Conservation (phyloP, 2,888 invertebrate genomes). For the Ichneumoninae sp. region DNA sequence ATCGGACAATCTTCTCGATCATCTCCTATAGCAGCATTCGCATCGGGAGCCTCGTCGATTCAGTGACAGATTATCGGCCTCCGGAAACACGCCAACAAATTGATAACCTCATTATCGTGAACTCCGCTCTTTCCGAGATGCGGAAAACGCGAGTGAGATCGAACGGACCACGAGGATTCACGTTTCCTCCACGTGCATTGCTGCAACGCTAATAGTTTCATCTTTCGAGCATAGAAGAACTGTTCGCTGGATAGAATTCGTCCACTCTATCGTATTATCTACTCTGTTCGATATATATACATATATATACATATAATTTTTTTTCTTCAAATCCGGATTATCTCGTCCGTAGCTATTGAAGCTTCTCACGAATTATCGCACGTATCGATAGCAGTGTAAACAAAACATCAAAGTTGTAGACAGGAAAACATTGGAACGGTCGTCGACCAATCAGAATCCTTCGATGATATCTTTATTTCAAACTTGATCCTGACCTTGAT, state of each 20-base stretch:
- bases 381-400: not conserved
- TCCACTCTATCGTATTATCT: not conserved
- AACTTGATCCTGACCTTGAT: not conserved
- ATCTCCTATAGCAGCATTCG: not conserved
- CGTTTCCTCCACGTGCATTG: not conserved
- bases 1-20: not conserved
- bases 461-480: not conserved
- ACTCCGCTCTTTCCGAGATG: not conserved
- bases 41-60: not conserved
- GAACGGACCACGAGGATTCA: not conserved
- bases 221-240: not conserved
- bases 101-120: constrained; percentile 1
- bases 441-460: not conserved
- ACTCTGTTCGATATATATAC: not conserved
- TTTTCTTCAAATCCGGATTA: not conserved
- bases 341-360: not conserved
- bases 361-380: not conserved
- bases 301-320: not conserved
- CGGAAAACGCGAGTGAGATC: not conserved
- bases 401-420: not conserved
- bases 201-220: not conserved
- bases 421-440: not conserved
- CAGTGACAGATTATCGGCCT: not conserved
- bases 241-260: not conserved
- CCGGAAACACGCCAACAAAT: not conserved